Evolutionary conservation across 1,140 invertebrate species (phyloP).

Genomic region (Melipona quadrifasciata): DNA sequence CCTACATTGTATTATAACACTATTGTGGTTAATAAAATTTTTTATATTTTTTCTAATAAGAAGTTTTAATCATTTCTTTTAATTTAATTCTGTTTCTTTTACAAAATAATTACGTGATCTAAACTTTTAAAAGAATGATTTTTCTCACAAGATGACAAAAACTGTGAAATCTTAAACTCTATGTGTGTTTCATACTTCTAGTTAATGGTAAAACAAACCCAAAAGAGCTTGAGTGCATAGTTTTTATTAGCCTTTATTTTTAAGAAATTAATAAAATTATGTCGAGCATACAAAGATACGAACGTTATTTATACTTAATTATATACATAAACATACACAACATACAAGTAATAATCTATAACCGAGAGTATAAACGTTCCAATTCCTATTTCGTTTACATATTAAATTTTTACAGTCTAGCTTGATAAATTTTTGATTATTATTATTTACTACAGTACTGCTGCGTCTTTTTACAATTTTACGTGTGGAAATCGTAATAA

Average conservation of each 20-base stretch:
- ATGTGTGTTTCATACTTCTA: background rate
- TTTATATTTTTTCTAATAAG: background rate
- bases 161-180: background rate
- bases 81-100: background rate
- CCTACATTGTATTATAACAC: background rate
- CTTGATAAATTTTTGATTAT: background rate
- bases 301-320: no score
- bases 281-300: no score
- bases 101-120: background rate
- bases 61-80: background rate
- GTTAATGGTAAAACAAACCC: background rate
- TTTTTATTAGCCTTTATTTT: background rate
- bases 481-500: background rate
- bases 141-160: background rate
- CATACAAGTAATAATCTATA: no score
- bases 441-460: background rate
- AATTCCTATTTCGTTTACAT: background rate
- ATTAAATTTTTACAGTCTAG: background rate
- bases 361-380: background rate
- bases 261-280: background rate
- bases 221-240: no score
- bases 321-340: no score
- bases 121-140: background rate
- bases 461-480: background rate
- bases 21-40: background rate